Evolutionary conservation across 1,140 invertebrate species (phyloP).

Genomic region (Copidosoma floridanum): DNA sequence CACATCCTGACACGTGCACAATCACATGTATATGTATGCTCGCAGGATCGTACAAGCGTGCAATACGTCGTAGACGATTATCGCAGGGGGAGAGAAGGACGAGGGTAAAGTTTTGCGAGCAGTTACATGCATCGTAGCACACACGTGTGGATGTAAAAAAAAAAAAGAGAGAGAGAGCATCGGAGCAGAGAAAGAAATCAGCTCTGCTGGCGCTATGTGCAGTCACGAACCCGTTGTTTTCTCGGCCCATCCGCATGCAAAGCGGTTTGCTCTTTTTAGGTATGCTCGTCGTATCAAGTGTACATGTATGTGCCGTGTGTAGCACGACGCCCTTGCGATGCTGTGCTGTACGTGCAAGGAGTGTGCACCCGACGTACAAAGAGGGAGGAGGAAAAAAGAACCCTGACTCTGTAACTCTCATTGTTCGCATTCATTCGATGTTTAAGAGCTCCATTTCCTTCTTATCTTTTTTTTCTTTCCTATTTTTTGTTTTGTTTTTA

Average conservation of each 20-base stretch:
- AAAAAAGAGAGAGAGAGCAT: constrained; percentile 35
- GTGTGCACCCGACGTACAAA: no score
- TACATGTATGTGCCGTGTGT: no score
- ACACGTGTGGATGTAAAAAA: constrained; percentile 14
- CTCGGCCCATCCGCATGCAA: no score
- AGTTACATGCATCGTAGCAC: background rate
- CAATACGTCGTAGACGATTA: background rate
- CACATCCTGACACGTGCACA: no score
- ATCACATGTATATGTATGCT: no score
- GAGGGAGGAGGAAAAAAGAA: no score
- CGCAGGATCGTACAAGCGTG: no score
- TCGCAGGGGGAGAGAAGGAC: background rate
- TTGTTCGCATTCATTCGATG: constrained; percentile 3
- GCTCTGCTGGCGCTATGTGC: constrained; percentile 1
- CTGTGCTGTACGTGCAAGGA: background rate
- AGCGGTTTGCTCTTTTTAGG: no score
- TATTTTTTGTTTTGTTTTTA: background rate
- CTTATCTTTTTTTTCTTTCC: background rate
- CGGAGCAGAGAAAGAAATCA: no score
- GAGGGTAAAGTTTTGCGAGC: no score
- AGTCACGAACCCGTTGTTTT: constrained; percentile 14
- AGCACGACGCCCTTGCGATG: background rate
- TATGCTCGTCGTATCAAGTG: no score
- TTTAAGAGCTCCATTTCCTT: background rate
- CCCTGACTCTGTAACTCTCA: no score